Evolutionary conservation across 30 jellyfish, hydroid and myxozoan genomes (phyloP).

Genomic region (Chironex yamaguchii): DNA sequence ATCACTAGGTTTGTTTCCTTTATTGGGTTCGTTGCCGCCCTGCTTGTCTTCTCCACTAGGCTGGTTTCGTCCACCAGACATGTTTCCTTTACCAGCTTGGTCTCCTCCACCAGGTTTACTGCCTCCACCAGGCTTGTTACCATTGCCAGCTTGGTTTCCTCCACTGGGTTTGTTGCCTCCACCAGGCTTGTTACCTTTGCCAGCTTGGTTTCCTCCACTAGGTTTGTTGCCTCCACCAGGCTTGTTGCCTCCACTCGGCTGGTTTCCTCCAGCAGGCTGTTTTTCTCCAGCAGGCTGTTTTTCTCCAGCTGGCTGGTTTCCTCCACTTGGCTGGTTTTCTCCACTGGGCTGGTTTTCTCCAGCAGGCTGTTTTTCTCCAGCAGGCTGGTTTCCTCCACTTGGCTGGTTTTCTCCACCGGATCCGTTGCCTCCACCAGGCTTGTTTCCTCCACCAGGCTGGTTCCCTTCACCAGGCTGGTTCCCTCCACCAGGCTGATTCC

Average conservation of each 20-base stretch:
- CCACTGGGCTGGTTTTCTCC: slow-evolving; percentile 5
- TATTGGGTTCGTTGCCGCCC: neutral
- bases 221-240: neutral
- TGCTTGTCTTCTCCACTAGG: neutral
- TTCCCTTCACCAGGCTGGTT: neutral
- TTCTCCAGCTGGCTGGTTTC: too few relatives aligned
- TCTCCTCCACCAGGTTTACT: neutral
- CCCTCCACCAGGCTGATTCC: slow-evolving; percentile 11
- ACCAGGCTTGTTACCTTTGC: neutral
- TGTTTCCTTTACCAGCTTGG: neutral
- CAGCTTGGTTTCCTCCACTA: neutral
- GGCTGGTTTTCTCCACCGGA: neutral
- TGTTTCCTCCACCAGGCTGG: neutral
- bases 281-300: neutral
- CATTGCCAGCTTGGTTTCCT: neutral
- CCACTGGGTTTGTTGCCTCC: neutral
- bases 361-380: neutral
- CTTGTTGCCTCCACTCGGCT: neutral
- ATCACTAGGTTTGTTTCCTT: slow-evolving; percentile 1
- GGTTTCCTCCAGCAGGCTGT: neutral
- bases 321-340: neutral
- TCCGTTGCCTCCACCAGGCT: neutral
- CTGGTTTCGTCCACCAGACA: neutral
- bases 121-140: neutral
- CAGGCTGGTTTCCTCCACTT: too few relatives aligned